phyloP scores from a whole-genome alignment of 2,888 invertebrate genomes.

The Metacarcinus magister region DNA sequence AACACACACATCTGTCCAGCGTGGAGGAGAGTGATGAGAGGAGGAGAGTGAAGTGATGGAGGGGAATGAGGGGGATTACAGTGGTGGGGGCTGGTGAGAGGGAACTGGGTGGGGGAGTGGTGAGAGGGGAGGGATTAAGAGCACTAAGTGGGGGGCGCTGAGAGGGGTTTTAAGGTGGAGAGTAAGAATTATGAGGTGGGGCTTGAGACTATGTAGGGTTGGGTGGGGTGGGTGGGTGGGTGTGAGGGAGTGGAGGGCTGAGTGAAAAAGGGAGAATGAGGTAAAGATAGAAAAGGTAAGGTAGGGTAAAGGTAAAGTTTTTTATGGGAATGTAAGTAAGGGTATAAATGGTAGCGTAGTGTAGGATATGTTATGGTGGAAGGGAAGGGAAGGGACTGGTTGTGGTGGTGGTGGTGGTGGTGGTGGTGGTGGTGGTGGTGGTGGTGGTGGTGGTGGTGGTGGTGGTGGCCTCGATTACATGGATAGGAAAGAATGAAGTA shows the following conservation, averaged over 20 bases:
- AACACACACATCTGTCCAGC: background rate
- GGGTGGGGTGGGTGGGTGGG: background rate
- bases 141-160: background rate
- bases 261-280: background rate
- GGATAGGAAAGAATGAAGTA: background rate
- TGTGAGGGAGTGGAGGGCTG: no score
- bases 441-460: conserved; percentile 31
- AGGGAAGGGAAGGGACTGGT: background rate
- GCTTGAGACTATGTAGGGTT: background rate
- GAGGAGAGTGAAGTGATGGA: background rate
- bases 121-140: background rate
- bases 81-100: background rate
- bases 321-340: background rate
- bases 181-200: background rate
- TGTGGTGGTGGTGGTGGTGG: background rate
- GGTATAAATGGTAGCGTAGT: background rate
- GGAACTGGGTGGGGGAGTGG: background rate
- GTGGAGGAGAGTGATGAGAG: background rate
- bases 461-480: conserved; percentile 5
- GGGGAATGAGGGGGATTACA: background rate
- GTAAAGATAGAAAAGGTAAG: background rate
- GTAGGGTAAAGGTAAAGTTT: background rate
- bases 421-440: background rate
- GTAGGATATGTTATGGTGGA: background rate
- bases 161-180: background rate